Evolutionary conservation across 92 coral and sea anemone genomes (phyloP), one percentile per base, ranked within the genome.

Genomic region (Plumapathes pennacea): DNA sequence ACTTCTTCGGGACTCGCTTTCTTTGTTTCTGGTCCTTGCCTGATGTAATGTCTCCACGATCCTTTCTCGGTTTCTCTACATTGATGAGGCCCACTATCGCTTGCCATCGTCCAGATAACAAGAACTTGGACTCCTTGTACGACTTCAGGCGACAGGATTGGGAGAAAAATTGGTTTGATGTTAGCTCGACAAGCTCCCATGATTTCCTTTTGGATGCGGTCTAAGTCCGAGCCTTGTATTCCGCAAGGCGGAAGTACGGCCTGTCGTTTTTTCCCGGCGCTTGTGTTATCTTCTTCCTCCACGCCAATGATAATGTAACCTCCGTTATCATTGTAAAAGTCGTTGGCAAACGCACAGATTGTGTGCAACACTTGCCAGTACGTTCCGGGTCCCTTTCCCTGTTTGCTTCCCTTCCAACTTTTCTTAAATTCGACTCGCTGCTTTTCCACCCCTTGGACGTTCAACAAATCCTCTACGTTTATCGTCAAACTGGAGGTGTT

Each of bases 271-370:
- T 11, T 62, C 5, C 21, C 19, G 14, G 64, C 52, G 12, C 67
- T 79, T 32, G 23, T 32, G 20, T 53, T 63, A 34, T 79, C 62
- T 11, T 84, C 78, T 27, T 84, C 90, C 44, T 67, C 82, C 0
- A 78, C 82, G n/a, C 86, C 86, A 14, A 84, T 67, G 8, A 84
- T 66, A 9, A 84, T 78, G 24, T 84, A 84, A 9, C 90, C 90
- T 14, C 90, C 90, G 43, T 84, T 84, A 55, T 84, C 90, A 25
- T 78, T 84, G 33, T 72, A 84, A 62, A 39, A 79, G 57, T 84
- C 90, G 54, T 84, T 84, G 2, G 90, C 90, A 57, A 78, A 84
- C 14, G 90, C 90, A 17, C 79, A 65, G 58, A 84, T 79, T n/a
- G 90, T 62, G 14, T 72, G 85, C 11, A 67, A 5, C 11, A 84